phyloP scores from a whole-genome alignment of 2,797 vertebrate species.

The Amphiprion clarkii region DNA sequence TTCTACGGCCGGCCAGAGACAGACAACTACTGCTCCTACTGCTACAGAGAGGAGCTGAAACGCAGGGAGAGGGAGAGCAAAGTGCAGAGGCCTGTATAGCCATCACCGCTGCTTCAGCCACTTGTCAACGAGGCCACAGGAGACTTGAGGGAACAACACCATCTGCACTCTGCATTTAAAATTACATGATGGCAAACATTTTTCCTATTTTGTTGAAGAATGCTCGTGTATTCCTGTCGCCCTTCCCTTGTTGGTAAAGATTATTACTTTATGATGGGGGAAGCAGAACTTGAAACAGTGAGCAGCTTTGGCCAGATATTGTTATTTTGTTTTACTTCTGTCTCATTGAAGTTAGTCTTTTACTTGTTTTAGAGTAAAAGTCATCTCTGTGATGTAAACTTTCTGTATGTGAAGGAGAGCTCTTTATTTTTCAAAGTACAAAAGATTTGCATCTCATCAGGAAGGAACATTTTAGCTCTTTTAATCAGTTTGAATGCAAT shows the following conservation, averaged over 20 bases:
- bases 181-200: constrained; percentile 75
- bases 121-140: constrained; percentile 64
- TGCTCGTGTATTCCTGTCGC: constrained; percentile 79
- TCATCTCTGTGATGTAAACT: constrained; percentile 79
- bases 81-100: constrained; percentile 91
- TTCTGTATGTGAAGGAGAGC: constrained; percentile 78
- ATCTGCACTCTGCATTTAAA: constrained; percentile 79
- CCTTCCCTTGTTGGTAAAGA: constrained; percentile 79
- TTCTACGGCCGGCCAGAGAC: constrained; percentile 98
- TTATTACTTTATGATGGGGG: constrained; percentile 77
- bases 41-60: constrained; percentile 97
- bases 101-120: constrained; percentile 67
- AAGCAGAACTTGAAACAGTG: constrained; percentile 85
- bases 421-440: constrained; percentile 79
- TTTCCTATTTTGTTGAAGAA: constrained; percentile 81
- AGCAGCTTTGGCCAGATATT: constrained; percentile 89
- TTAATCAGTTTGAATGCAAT: constrained; percentile 86
- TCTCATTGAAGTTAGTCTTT: constrained; percentile 83
- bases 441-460: constrained; percentile 74
- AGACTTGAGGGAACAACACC: constrained; percentile 69
- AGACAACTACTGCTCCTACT: constrained; percentile 98
- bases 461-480: constrained; percentile 76
- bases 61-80: constrained; percentile 94
- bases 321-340: constrained; percentile 65
- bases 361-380: constrained; percentile 92